phyloP scores from a whole-genome alignment of 1,140 invertebrate species.

The Aphaenogaster ashmeadi region DNA sequence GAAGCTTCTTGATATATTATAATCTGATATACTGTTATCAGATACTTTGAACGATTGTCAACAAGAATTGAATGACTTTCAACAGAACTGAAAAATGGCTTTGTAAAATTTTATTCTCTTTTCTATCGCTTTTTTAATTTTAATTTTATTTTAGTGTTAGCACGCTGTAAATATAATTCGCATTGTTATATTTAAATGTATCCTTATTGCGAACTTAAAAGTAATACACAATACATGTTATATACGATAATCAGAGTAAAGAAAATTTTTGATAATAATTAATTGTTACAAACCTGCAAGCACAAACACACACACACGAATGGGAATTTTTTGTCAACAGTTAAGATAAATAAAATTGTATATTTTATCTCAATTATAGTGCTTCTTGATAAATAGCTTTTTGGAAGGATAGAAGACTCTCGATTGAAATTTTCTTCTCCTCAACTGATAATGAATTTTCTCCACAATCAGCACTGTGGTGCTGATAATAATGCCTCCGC shows the following conservation, averaged over 20 bases:
- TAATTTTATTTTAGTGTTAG: neutral
- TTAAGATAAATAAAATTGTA: neutral
- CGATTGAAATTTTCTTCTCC: neutral
- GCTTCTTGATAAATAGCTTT: neutral
- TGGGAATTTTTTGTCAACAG: neutral
- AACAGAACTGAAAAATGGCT: neutral
- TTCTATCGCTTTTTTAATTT: neutral
- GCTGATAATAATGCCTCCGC: neutral
- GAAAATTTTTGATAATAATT: neutral
- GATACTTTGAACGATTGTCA: neutral
- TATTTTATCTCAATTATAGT: neutral
- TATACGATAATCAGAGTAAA: neutral
- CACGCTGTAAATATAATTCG: neutral
- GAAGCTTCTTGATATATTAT: neutral
- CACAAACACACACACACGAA: neutral
- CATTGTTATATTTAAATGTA: too few species aligned
- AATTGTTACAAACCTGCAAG: neutral
- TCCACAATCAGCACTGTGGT: slow-evolving; percentile 31
- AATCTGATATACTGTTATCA: neutral
- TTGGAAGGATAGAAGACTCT: neutral
- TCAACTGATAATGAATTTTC: slow-evolving; percentile 23
- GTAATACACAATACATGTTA: neutral
- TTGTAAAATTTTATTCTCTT: neutral
- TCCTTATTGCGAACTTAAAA: neutral
- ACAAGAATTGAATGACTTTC: too few species aligned